Percentiles rank a stretch among this genome's conserved stretches.
phyloP scores from a whole-genome alignment of 2,888 invertebrate species.

The Rhagium mordax region DNA sequence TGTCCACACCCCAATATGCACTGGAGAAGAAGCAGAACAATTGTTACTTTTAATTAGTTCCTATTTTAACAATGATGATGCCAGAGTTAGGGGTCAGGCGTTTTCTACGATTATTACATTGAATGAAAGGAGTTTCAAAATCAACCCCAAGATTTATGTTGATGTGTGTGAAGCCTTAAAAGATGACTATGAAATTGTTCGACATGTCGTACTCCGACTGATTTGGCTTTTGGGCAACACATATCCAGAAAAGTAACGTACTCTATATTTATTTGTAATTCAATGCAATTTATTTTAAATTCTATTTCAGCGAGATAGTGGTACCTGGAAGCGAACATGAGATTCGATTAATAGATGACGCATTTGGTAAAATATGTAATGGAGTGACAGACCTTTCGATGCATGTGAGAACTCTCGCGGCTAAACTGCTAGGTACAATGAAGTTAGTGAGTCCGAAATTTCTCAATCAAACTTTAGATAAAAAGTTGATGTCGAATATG shows the following conservation, averaged over 20 bases:
- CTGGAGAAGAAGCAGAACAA: constrained; percentile 75
- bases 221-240: constrained; percentile 89
- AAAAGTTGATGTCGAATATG: constrained; percentile 97
- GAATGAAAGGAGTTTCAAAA: constrained; percentile 85
- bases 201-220: constrained; percentile 88
- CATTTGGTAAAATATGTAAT: constrained; percentile 95
- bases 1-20: constrained; percentile 76
- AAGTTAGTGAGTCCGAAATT: constrained; percentile 90
- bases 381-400: constrained; percentile 94
- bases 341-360: constrained; percentile 93
- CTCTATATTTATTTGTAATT: constrained; percentile 19
- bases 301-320: constrained; percentile 76
- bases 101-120: constrained; percentile 88
- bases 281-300: constrained; percentile 18
- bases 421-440: constrained; percentile 89
- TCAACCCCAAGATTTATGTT: constrained; percentile 81
- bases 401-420: constrained; percentile 89
- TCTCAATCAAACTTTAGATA: constrained; percentile 96
- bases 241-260: constrained; percentile 86
- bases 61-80: constrained; percentile 91
- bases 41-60: constrained; percentile 84
- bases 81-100: constrained; percentile 91
- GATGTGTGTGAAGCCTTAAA: constrained; percentile 83
- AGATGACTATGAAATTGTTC: constrained; percentile 95
- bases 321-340: constrained; percentile 85